These are phyloP conservation scores for Noctua janthe DNA, from an alignment of 2,888 invertebrate genomes.

Conservation along the genomic window DNA sequence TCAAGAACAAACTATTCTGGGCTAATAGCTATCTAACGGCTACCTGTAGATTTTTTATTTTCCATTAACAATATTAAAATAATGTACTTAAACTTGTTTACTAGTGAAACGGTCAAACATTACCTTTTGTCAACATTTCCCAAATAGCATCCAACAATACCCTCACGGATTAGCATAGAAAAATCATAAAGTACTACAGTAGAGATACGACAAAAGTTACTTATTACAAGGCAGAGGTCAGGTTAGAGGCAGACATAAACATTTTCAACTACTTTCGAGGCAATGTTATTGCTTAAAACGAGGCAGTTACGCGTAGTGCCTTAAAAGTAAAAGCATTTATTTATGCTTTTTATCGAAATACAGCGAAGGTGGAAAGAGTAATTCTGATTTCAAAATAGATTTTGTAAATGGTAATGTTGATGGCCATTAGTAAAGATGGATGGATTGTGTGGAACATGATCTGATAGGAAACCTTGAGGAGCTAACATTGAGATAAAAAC, in stretches of 20 bases:
- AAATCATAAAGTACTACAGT: conserved; percentile 36
- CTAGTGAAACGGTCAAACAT: not conserved
- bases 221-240: conserved; percentile 37
- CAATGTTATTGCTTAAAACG: conserved; percentile 24
- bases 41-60: not conserved
- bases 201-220: conserved; percentile 32
- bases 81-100: not conserved
- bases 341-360: conserved; percentile 14
- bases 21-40: not conserved
- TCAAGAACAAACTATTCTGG: not conserved
- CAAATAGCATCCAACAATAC: conserved; percentile 5
- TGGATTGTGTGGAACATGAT: not conserved
- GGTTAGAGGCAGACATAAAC: conserved; percentile 49
- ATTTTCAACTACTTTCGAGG: conserved; percentile 38
- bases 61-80: not conserved
- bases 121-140: not conserved
- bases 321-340: conserved; percentile 22
- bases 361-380: not conserved
- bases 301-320: not conserved
- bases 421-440: not conserved
- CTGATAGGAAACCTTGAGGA: not conserved
- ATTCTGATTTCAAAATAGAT: conserved; percentile 1
- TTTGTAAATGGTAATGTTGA: conserved; percentile 2
- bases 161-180: conserved; percentile 48
- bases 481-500: not conserved